These are phyloP conservation scores for Bombus fervidus DNA, from an alignment of 1,140 invertebrate genomes.

Conservation along the genomic window DNA sequence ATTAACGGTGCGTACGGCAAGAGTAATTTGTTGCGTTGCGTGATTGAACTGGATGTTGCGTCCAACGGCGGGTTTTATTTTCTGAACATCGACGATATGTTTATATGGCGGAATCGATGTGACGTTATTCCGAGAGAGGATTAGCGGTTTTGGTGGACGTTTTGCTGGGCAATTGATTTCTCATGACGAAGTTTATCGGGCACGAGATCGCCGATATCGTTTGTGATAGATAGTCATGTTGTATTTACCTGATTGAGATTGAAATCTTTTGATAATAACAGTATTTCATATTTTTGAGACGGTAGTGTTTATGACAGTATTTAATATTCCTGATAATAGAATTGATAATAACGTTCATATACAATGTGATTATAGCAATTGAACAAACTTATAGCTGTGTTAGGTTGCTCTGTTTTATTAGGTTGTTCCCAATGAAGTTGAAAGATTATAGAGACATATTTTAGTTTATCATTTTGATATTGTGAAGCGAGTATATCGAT, in stretches of 20 bases:
- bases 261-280: not conserved
- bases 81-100: no score
- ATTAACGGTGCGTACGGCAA: not conserved
- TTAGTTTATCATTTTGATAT: no score
- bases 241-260: no score
- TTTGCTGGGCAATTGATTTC: conserved; percentile 12
- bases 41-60: not conserved
- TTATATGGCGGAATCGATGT: not conserved
- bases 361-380: no score
- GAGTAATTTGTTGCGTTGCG: not conserved
- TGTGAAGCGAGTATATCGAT: no score
- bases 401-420: no score
- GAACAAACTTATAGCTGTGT: no score
- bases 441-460: no score
- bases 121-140: not conserved
- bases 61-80: not conserved
- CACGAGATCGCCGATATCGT: not conserved
- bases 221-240: not conserved
- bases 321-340: not conserved
- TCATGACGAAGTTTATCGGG: not conserved
- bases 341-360: no score
- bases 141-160: not conserved
- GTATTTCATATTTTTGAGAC: no score
- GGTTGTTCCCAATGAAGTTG: no score
- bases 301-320: not conserved